phyloP scores from a whole-genome alignment of 2,888 invertebrate species.

The Scrobipalpa costella region DNA sequence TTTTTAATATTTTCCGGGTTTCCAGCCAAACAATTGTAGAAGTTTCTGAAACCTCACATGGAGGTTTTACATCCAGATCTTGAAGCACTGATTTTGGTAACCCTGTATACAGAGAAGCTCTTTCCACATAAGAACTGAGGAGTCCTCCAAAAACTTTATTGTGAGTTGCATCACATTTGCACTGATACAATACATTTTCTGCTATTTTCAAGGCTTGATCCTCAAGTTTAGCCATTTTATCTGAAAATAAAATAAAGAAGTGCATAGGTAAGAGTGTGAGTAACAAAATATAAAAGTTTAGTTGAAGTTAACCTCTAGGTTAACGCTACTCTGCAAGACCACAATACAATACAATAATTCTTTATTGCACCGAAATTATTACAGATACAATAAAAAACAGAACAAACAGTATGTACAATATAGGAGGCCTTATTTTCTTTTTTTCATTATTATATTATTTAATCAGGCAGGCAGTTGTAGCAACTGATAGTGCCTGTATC shows the following conservation, averaged over 20 bases:
- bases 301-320: too few species aligned
- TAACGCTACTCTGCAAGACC: too few species aligned
- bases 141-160: neutral
- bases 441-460: too few species aligned
- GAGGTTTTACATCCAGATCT: neutral
- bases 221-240: neutral
- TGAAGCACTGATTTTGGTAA: neutral
- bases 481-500: too few species aligned
- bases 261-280: neutral
- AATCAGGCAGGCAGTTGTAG: too few species aligned
- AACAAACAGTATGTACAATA: too few species aligned
- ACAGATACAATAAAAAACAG: too few species aligned
- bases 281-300: neutral
- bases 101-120: slow-evolving; percentile 46
- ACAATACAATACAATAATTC: too few species aligned
- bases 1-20: neutral
- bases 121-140: slow-evolving; percentile 28
- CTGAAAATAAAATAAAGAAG: neutral
- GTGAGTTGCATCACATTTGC: neutral
- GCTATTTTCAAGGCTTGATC: neutral
- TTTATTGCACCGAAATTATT: too few species aligned
- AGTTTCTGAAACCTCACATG: neutral
- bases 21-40: neutral
- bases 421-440: too few species aligned
- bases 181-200: neutral